Percentiles rank a stretch among this genome's conserved stretches.
phyloP scores from a whole-genome alignment of 2,113 vertebrate species.

The Asarcornis scutulata region DNA sequence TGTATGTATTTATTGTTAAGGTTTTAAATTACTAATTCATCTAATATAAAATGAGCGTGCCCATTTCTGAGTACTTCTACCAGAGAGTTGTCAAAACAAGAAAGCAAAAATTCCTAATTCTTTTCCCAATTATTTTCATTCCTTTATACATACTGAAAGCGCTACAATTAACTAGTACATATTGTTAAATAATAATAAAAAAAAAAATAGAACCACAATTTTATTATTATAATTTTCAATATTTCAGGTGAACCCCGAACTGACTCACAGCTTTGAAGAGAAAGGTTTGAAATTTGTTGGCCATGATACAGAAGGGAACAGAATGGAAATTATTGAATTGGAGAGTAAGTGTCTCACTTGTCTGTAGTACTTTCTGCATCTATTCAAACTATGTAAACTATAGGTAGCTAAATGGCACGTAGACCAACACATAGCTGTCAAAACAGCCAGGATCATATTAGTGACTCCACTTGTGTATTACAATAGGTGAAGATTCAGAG shows the following conservation, averaged over 20 bases:
- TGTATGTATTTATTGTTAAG: neutral
- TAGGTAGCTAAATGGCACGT: neutral
- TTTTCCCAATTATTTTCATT: neutral
- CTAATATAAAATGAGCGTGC: neutral
- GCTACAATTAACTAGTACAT: neutral
- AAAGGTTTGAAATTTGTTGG: constrained; percentile 81
- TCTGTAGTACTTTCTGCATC: neutral
- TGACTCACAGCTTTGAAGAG: constrained; percentile 78
- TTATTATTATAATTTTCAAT: neutral
- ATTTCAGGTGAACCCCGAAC: constrained; percentile 79
- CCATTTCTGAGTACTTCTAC: neutral
- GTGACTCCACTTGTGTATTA: neutral
- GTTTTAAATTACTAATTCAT: neutral
- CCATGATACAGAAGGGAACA: constrained; percentile 76
- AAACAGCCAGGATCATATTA: neutral
- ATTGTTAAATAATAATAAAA: neutral
- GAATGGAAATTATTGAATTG: constrained; percentile 84
- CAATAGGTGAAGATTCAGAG: neutral
- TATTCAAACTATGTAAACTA: neutral
- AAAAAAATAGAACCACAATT: neutral
- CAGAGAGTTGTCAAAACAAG: neutral
- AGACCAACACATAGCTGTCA: neutral
- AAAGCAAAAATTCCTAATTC: neutral
- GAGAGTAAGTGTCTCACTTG: constrained; percentile 70
- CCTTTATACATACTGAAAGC: neutral